Evolutionary conservation across 2,113 vertebrate genomes (phyloP).

Genomic region (Ranitomeya variabilis): DNA sequence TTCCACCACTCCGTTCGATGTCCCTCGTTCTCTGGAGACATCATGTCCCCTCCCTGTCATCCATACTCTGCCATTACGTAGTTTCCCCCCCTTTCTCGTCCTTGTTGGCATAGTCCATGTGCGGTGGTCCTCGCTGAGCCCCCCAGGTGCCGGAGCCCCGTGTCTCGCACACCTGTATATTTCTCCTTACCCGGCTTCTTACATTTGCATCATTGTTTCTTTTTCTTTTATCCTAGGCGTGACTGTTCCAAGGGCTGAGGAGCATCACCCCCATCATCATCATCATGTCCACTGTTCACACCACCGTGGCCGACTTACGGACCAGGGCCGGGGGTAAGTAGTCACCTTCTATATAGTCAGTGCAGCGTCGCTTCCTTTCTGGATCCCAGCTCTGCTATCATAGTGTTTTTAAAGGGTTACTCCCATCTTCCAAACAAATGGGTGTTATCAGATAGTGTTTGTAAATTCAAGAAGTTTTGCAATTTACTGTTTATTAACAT

Average conservation of each 20-base stretch:
- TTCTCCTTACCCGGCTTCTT: not conserved
- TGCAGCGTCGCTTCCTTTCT: not conserved
- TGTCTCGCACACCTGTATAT: not conserved
- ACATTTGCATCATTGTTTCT: not conserved
- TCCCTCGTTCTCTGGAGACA: not conserved
- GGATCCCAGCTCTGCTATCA: not conserved
- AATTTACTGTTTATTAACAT: too few relatives aligned
- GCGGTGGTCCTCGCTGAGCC: not conserved
- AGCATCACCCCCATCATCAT: not conserved
- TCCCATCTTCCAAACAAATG: too few relatives aligned
- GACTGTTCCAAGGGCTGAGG: not conserved
- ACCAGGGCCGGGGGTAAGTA: conserved; percentile 86
- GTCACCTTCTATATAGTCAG: not conserved
- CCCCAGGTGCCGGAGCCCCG: not conserved
- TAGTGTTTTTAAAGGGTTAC: too few relatives aligned
- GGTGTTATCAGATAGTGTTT: too few relatives aligned
- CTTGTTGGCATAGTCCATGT: not conserved
- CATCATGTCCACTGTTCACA: conserved; percentile 85
- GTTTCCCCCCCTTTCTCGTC: too few relatives aligned
- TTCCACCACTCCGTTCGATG: not conserved
- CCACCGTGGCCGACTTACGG: conserved; percentile 89
- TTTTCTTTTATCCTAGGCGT: not conserved
- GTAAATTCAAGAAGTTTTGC: too few relatives aligned
- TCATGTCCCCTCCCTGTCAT: conserved; percentile 31
- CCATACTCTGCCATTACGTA: conserved; percentile 16